A percentile compares a stretch with the other conserved stretches of the same genome.
Conservation (phyloP, 2,888 invertebrate genomes). For the Poecilus cupreus region DNA sequence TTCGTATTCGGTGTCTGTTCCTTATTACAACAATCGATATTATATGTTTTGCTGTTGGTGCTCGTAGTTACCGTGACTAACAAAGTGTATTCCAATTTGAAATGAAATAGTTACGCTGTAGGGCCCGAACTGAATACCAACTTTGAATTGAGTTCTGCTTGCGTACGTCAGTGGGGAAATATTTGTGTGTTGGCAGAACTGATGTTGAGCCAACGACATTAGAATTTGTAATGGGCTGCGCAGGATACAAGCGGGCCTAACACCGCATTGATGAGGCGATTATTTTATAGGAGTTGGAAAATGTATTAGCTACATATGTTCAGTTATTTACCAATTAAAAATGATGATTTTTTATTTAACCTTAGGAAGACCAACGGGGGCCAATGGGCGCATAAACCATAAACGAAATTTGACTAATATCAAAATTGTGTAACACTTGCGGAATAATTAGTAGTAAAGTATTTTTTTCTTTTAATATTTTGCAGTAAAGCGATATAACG, state of each 20-base stretch:
- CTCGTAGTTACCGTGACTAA: conserved; percentile 40
- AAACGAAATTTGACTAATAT: too few species aligned
- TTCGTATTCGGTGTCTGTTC: conserved; percentile 42
- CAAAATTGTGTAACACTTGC: too few species aligned
- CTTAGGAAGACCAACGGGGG: too few species aligned
- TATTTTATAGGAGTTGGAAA: neutral
- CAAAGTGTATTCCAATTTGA: conserved; percentile 52
- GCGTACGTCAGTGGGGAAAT: conserved; percentile 10
- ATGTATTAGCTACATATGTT: too few species aligned
- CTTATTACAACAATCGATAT: conserved; percentile 56
- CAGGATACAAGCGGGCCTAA: neutral
- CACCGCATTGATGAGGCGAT: neutral
- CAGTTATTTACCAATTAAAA: too few species aligned
- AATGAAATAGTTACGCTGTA: conserved; percentile 58
- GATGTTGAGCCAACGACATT: conserved; percentile 16
- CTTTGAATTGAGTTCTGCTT: conserved; percentile 59
- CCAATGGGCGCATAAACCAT: too few species aligned
- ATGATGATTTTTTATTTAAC: too few species aligned
- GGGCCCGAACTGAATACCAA: conserved; percentile 59
- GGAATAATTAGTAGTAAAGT: too few species aligned
- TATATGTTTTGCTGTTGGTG: conserved; percentile 46
- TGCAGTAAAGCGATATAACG: too few species aligned
- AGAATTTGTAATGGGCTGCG: conserved; percentile 12
- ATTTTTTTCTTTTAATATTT: too few species aligned
- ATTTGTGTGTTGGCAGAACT: conserved; percentile 31